A percentile compares a stretch with the other conserved stretches of the same genome.
phyloP scores from a whole-genome alignment of 2,888 invertebrate genomes.

The Acanthoscelides obtectus region DNA sequence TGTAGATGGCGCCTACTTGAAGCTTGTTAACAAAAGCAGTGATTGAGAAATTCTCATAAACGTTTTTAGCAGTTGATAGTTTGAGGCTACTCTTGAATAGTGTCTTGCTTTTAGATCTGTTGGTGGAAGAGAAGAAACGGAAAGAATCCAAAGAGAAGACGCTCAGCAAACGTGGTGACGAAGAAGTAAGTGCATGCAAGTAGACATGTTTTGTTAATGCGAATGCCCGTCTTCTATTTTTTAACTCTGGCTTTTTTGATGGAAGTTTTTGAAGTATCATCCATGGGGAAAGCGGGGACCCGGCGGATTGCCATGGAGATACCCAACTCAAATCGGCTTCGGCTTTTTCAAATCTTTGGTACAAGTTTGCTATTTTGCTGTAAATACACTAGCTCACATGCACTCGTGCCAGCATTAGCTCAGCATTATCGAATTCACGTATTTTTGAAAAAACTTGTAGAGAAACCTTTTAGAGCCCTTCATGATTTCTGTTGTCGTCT shows the following conservation, averaged over 20 bases:
- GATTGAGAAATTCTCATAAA: too few species aligned
- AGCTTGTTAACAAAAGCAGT: too few species aligned
- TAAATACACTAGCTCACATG: background rate
- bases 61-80: too few species aligned
- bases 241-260: conserved; percentile 17
- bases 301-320: conserved; percentile 70
- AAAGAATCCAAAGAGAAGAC: conserved; percentile 50
- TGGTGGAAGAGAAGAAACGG: conserved; percentile 54
- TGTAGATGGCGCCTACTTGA: too few species aligned
- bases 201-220: background rate
- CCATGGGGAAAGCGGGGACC: conserved; percentile 69
- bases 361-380: conserved; percentile 25
- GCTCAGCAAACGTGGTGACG: conserved; percentile 49
- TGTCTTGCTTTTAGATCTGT: conserved; percentile 50
- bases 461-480: too few species aligned
- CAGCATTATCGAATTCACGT: too few species aligned
- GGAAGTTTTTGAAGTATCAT: conserved; percentile 41
- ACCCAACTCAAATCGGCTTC: conserved; percentile 65
- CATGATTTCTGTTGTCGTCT: too few species aligned
- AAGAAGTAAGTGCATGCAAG: conserved; percentile 50
- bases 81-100: too few species aligned
- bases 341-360: conserved; percentile 78
- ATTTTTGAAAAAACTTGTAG: too few species aligned
- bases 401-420: background rate
- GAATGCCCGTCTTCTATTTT: background rate